A percentile compares a stretch with the other conserved stretches of the same genome.
phyloP scores from a whole-genome alignment of 2,113 vertebrate genomes.

The Pangasianodon gigas region DNA sequence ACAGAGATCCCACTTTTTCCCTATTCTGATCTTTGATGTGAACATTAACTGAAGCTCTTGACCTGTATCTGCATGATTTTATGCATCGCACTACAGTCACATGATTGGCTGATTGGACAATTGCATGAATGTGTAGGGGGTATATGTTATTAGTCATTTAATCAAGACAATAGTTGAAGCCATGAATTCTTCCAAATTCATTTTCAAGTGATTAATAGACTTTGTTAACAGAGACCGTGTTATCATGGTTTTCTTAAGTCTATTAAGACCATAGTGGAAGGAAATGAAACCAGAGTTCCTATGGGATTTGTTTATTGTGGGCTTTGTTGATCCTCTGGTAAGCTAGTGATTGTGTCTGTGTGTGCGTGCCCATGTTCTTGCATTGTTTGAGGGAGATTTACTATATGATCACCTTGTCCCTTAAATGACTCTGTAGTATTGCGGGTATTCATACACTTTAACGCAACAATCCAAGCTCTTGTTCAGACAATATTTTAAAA shows the following conservation, averaged over 20 bases:
- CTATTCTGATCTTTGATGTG: too few species aligned
- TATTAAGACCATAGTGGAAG: background rate
- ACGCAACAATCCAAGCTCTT: background rate
- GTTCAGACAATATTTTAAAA: background rate
- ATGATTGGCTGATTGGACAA: too few species aligned
- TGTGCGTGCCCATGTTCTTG: background rate
- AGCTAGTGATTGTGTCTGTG: constrained; percentile 14
- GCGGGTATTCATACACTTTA: background rate
- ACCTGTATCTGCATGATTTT: too few species aligned
- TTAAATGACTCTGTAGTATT: background rate
- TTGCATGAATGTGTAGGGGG: too few species aligned
- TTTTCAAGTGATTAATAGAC: background rate
- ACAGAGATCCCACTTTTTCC: too few species aligned
- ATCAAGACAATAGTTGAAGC: too few species aligned
- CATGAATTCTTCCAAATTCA: background rate
- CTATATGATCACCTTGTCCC: background rate
- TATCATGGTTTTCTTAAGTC: background rate
- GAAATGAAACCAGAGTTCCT: constrained; percentile 23
- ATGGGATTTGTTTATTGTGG: constrained; percentile 39
- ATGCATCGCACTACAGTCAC: too few species aligned
- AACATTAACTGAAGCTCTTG: too few species aligned
- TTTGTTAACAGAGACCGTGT: background rate
- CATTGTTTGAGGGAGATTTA: background rate
- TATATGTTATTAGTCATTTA: too few species aligned
- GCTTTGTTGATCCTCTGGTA: constrained; percentile 16